Base-by-base conservation (phyloP, 2,113 vertebrate species). In the Benitochromis conjunctus region DNA sequence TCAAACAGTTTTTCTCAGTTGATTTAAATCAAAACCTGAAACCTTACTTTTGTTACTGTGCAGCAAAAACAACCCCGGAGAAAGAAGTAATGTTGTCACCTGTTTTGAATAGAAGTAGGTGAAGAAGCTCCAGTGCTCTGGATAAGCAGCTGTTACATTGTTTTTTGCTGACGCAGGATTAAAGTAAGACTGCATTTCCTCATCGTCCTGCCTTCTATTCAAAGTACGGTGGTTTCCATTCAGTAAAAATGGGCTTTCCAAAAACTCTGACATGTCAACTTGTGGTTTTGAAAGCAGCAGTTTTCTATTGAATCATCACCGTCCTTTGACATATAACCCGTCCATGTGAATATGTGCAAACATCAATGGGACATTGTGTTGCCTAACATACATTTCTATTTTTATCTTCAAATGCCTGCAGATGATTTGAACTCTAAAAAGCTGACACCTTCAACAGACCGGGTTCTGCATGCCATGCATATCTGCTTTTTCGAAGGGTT, bases 11-110 rank as follows among this genome's bases (percentile, higher is more conserved):
- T 69, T 24, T 69, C 1, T 69, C 36, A 24, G 7, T 24, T 24
- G 38, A 71, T 16, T 26, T 18, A 14, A 46, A 71, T 0, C 14
- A 71, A 71, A 46, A 53, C 31, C 31, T 38, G 0, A 78, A 13
- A 78, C 0, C 0, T 24, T 24, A 38, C 11, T 16, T 56, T 0
- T 77, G 19, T 41, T 54, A 57, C 6, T 4, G 9, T 57, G 69
- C 26, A 48, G 9, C 16, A 76, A 76, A 12, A 76, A 51, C 10
- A 8, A 18, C 43, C 46, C 16, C 19, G 16, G 16, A 74, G 69
- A 74, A 74, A 74, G 18, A 51, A 51, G 46, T 0, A 12, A 57
- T 79, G 34, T 1, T 24, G 31, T 26, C 0, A 57, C 53, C n/a
- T 41, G 14, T 57, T 56, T 56, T 79, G 77, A 57, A 18, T 79